A percentile compares a stretch with the other conserved stretches of the same genome.
Conservation (phyloP, 2,113 vertebrate genomes). For the Meriones unguiculatus region DNA sequence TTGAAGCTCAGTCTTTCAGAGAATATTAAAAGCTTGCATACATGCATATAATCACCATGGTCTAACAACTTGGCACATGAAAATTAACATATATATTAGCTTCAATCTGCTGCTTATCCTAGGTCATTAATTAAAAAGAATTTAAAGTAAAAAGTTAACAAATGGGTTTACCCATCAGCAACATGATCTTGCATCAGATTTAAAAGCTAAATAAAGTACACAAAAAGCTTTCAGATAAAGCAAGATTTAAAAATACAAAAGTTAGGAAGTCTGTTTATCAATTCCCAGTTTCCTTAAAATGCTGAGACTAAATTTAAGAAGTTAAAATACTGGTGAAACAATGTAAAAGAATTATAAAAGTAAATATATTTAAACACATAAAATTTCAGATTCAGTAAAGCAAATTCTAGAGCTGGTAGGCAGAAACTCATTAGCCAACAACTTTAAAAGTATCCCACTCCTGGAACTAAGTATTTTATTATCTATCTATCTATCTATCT, state of each 20-base stretch:
- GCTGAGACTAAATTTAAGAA: not conserved
- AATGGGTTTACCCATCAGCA: not conserved
- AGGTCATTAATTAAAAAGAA: not conserved
- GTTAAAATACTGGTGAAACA: not conserved
- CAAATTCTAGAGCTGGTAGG: not conserved
- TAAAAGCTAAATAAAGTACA: not conserved
- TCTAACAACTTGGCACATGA: not conserved
- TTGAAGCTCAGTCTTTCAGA: not conserved
- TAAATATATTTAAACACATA: not conserved
- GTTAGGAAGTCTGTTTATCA: not conserved
- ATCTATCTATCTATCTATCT: too few species aligned
- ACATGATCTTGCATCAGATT: not conserved
- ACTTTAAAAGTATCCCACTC: not conserved
- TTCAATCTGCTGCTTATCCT: not conserved
- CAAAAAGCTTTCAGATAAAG: not conserved
- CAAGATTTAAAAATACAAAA: not conserved
- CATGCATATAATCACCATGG: not conserved
- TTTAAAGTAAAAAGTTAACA: not conserved
- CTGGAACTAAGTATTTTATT: not conserved
- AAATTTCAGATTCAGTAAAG: not conserved
- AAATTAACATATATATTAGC: constrained; percentile 45
- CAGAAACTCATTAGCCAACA: not conserved
- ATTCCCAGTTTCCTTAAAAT: not conserved
- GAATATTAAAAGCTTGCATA: not conserved
- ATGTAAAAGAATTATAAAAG: not conserved